phyloP scores from a whole-genome alignment of 2,797 vertebrate genomes.

The Argyrosomus regius region DNA sequence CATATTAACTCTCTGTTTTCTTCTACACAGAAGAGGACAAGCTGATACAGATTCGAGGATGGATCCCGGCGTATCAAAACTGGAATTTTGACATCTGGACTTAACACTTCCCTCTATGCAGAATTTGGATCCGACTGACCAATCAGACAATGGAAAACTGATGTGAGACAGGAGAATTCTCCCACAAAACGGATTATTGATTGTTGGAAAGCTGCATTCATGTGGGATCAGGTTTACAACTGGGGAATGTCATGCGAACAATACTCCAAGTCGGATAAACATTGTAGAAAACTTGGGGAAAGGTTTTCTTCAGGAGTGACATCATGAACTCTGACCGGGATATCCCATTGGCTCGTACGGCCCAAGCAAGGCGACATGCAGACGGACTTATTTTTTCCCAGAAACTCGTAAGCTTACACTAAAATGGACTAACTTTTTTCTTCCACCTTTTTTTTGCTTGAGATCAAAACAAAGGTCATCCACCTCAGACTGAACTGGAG shows the following conservation, averaged over 20 bases:
- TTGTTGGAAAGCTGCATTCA: conserved; percentile 33
- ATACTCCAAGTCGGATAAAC: conserved; percentile 42
- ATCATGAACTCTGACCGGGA: conserved; percentile 53
- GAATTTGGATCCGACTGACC: conserved; percentile 35
- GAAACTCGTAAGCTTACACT: conserved; percentile 16
- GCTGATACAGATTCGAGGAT: conserved; percentile 20
- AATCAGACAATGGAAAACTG: conserved; percentile 30
- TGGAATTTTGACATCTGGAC: conserved; percentile 42
- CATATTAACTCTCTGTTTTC: conserved; percentile 46
- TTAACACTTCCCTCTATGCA: conserved; percentile 20
- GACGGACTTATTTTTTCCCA: conserved; percentile 13
- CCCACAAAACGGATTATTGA: conserved; percentile 38
- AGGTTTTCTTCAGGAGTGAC: conserved; percentile 37
- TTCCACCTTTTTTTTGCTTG: conserved; percentile 26
- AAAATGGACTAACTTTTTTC: conserved; percentile 53
- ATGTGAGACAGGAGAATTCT: conserved; percentile 29
- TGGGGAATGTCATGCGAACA: conserved; percentile 48
- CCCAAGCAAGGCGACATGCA: conserved; percentile 51
- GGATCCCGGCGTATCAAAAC: conserved; percentile 22
- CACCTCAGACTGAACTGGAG: conserved; percentile 36
- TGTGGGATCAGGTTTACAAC: conserved; percentile 40
- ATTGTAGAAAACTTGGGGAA: conserved; percentile 22
- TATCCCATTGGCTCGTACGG: conserved; percentile 42
- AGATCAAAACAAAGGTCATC: conserved; percentile 15
- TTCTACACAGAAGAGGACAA: conserved; percentile 8